Base-by-base conservation (phyloP, 2,113 vertebrate genomes). In the Axis porcinus region DNA sequence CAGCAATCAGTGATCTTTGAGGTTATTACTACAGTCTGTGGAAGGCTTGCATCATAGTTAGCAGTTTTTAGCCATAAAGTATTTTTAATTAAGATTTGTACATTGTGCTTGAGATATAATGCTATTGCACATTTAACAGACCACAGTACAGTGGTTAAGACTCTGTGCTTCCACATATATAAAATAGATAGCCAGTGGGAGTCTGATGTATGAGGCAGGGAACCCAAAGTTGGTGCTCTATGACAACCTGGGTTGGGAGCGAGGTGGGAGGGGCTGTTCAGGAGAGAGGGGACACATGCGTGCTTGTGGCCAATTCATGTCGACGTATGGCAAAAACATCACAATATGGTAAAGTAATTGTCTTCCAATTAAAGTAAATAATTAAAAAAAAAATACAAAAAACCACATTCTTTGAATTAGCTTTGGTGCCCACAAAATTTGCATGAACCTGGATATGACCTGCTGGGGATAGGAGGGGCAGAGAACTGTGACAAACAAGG, bases 341-440 rank as follows among this genome's bases (percentile, higher is more conserved):
- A 43, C 36, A 76, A 43, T 76, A 27, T 43, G 36, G 36, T 40
- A 23, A 70, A 70, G n/a, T 27, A 25, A 76, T 27, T 25, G 40
- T 43, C 12, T 43, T 76, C 40, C 23, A 43, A 43, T 14, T 76
- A 76, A 76, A 76, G 40, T 76, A 76, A 52, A 52, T 52, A 52
- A 52, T 55, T 7, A 3, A 55, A 7, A 54, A 54, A 40, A 40
- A 55, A 55, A 7, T 21, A 55, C 10, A 10, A 40, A 70, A 70
- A 40, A 43, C 19, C 36, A 79, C n/a, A 57, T 8, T 88, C 9
- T 47, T 52, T 30, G 33, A 43, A 40, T 45, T 40, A 54, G 23
- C 10, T 36, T 10, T 16, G 64, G 27, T 0, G 1, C 17, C 17
- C 8, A 7, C 14, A 33, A 19, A 19, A 64, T 40, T 10, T 40